Evolutionary conservation across 2,888 invertebrate species (phyloP), one percentile per base, ranked within the genome.

Genomic region (Caenorhabditis doughertyi): DNA sequence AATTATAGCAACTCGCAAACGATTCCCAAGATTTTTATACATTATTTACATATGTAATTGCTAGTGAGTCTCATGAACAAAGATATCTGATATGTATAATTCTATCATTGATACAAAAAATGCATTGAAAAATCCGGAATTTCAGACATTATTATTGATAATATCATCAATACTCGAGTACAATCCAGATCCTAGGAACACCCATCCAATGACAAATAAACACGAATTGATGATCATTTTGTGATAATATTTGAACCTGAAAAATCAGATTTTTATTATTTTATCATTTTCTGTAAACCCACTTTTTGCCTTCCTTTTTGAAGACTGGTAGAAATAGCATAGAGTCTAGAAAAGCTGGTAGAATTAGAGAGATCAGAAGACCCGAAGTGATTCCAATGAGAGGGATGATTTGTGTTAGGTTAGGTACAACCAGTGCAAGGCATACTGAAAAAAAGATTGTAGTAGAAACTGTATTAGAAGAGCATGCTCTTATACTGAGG

Each of bases 311-410:
- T 53, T 73, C 44, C 44, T 79, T 72, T 16, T 60, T 73, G 27
- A 18, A 79, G n/a, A 83, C 79, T 32, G 84, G 81, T 62, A 84
- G 55, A 27, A 85, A 87, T 4, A 85, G 83, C 71, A 86, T 68
- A 35, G 55, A 81, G 49, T 88, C 84, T 0, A 88, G 32, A 13
- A 85, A 55, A 0, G 87, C 74, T 0, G 88, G 88, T 3, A 87
- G 51, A 56, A 88, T 85, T 18, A 88, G 68, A 16, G 88, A 86
- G n/a, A 88, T 73, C 8, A 88, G 35, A 25, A 86, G 74, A 5
- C 89, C 89, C 0, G 85, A 84, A 2, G 87, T 85, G 23, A 87
- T 83, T 2, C 89, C 89, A 29, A 89, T 86, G 23, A 89, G 51
- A 2, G 88, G 87, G 35, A 88, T 88, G 18, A 88, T 88, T 23